A percentile compares a stretch with the other conserved stretches of the same genome.
Conservation (phyloP, 2,797 vertebrate genomes). For the Notolepis coatsorum region DNA sequence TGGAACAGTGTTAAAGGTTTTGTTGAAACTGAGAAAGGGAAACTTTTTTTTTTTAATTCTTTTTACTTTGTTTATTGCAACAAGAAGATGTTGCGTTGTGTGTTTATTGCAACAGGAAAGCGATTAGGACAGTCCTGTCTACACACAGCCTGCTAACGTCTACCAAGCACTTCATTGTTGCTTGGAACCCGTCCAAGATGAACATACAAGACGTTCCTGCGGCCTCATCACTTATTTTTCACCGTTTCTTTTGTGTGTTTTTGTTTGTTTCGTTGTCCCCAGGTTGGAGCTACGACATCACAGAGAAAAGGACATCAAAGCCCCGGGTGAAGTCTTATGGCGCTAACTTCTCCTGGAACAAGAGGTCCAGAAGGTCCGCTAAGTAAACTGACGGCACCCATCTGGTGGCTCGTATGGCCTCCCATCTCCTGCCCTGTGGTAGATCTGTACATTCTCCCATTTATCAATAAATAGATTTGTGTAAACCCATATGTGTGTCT, state of each 20-base stretch:
- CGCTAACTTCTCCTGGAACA: conserved; percentile 98
- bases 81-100: conserved; percentile 45
- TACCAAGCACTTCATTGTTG: conserved; percentile 64
- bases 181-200: conserved; percentile 57
- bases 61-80: conserved; percentile 76
- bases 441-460: conserved; percentile 76
- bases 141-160: conserved; percentile 62
- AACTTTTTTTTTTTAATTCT: conserved; percentile 49
- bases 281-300: conserved; percentile 96
- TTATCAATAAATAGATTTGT: conserved; percentile 90
- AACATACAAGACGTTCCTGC: conserved; percentile 52
- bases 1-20: conserved; percentile 62
- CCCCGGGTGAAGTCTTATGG: conserved; percentile 97
- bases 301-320: conserved; percentile 90
- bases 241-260: conserved; percentile 55
- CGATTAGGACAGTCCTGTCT: conserved; percentile 66
- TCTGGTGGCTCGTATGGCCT: conserved; percentile 74
- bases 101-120: conserved; percentile 73
- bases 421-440: conserved; percentile 79
- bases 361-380: conserved; percentile 94
- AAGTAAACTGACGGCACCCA: conserved; percentile 87
- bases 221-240: conserved; percentile 50
- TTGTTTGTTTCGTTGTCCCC: conserved; percentile 30
- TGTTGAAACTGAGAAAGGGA: conserved; percentile 62
- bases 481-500: conserved; percentile 59